phyloP scores from a whole-genome alignment of 2,888 invertebrate genomes.

The Sinelater perroti region DNA sequence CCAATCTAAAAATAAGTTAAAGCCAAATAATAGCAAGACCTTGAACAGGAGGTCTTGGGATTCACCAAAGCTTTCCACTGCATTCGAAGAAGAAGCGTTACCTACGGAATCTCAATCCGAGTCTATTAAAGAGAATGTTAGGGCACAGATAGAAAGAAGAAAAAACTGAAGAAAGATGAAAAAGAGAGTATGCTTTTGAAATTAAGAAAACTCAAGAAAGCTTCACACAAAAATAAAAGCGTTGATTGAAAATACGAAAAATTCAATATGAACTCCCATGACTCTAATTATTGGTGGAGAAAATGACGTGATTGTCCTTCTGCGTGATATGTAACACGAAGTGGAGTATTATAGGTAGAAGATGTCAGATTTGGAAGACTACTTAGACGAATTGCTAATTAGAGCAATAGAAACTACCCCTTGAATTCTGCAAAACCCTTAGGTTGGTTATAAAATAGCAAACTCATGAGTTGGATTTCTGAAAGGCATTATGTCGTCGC shows the following conservation, averaged over 20 bases:
- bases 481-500: too few relatives aligned
- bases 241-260: slow-evolving; percentile 58
- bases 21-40: slow-evolving; percentile 60
- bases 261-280: slow-evolving; percentile 67
- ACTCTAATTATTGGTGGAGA: slow-evolving; percentile 89
- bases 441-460: slow-evolving; percentile 66
- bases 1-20: slow-evolving; percentile 63
- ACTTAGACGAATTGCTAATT: slow-evolving; percentile 89
- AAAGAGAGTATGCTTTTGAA: slow-evolving; percentile 61
- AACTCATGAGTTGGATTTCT: too few relatives aligned
- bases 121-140: slow-evolving; percentile 43
- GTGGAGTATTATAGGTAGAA: slow-evolving; percentile 85
- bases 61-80: slow-evolving; percentile 58
- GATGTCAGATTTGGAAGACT: slow-evolving; percentile 91
- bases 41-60: slow-evolving; percentile 67
- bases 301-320: slow-evolving; percentile 75
- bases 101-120: slow-evolving; percentile 28
- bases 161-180: slow-evolving; percentile 53
- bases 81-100: slow-evolving; percentile 55
- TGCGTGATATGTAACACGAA: slow-evolving; percentile 83
- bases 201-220: slow-evolving; percentile 64
- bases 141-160: slow-evolving; percentile 47
- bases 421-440: slow-evolving; percentile 88
- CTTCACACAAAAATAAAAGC: slow-evolving; percentile 53
- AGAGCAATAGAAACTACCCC: slow-evolving; percentile 96